Base-by-base conservation (phyloP, 2,113 vertebrate species). In the Phoxinus phoxinus region DNA sequence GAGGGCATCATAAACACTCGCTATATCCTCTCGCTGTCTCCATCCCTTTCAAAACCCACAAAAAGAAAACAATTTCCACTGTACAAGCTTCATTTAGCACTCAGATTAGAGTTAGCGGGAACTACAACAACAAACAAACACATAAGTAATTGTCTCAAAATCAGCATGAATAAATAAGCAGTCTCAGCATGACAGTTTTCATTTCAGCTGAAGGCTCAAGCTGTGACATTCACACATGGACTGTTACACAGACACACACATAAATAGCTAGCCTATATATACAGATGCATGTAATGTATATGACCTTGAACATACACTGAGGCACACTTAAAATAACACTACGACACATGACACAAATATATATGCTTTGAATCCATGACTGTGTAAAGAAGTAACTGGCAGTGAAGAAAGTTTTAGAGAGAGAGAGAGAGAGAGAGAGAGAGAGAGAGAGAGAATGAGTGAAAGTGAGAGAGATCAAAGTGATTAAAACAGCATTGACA, bases 1-100 rank as follows among this genome's bases (percentile, higher is more conserved):
- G 93, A 86, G 84, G 94, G 91, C 91, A 88, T 72, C 88, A 74
- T 27, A 87, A 48, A 89, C 89, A 65, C 53, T 48, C 5, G 51
- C 27, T 72, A 15, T 21, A 74, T 27, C 6, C 0, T 37, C 44
- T 59, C 58, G 63, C 79, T 73, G 84, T 61, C 78, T 83, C 59
- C 59, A 35, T 37, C 75, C 83, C 89, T 84, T 81, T 88, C 59
- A 63, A 71, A 89, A 85, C 56, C 32, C 56, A 65, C 10, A 67
- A 11, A 72, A 13, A 87, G 15, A 84, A 37, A 74, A 12, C 21
- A 63, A 80, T 27, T 61, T 25, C 35, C 58, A 63, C 35, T 11
- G 56, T 63, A 4, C 15, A 48, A 30, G 41, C 79, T 81, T 65
- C 79, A 67, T 81, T 67, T 63, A 48, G 59, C 41, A 13, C n/a